Base-by-base conservation (phyloP, 1,140 invertebrate species). In the Anastatus disparis region DNA sequence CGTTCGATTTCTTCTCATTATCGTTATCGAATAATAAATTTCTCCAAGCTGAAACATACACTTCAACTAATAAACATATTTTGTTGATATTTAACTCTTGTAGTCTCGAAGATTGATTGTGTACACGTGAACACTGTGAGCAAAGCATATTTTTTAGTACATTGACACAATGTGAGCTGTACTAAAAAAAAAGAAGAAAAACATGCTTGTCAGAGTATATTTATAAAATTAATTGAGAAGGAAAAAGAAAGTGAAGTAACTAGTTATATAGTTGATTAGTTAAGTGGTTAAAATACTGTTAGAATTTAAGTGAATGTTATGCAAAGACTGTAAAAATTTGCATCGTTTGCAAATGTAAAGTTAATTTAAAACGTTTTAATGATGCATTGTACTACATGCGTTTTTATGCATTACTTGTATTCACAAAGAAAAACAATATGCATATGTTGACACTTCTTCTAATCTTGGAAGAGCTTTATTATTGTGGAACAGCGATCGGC, bases 281-380 rank as follows among this genome's bases (percentile, higher is more conserved):
- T 55, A 55, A 38, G 22, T 2, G 22, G 20, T 64, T 44, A 9
- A 27, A 42, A 40, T 65, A n/a, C 24, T 27, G 26, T 29, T 65
- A 65, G 17, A 56, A 13, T 42, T 2, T 44, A 66, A 56, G 24
- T 44, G 13, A 56, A 56, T 35, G n/a, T 44, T 56, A 35, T 46
- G 27, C 13, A 56, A 56, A 31, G 52, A 66, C 12, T 66, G 17
- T 56, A 26, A 56, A 56, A 31, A 56, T 56, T 29, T 56, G 38
- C 13, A 12, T 9, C 7, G 26, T 44, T 56, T 17, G 38, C n/a
- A 56, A 46, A 56, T 29, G 40, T 38, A 56, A 66, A 17, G 27
- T 10, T 56, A 31, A 56, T 66, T 17, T 27, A 55, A 35, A 66
- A 20, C 6, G 22, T 42, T 64, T 53, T 7, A 40, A 52, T 52